Evolutionary conservation across 2,888 invertebrate genomes (phyloP).

Genomic region (Monochamus alternatus): DNA sequence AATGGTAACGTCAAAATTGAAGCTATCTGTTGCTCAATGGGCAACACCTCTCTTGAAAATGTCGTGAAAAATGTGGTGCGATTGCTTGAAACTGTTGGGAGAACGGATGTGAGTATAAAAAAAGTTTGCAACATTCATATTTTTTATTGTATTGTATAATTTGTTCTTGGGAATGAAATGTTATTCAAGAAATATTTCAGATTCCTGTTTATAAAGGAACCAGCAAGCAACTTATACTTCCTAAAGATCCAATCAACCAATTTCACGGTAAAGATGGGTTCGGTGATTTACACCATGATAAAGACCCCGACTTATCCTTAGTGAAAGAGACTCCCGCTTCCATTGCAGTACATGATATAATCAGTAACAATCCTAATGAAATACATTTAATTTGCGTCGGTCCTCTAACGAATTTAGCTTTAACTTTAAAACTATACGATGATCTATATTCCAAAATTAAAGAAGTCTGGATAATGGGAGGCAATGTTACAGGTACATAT

Average conservation of each 20-base stretch:
- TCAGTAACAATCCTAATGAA: conserved; percentile 74
- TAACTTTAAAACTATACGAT: conserved; percentile 81
- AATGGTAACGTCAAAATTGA: conserved; percentile 73
- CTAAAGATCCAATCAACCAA: conserved; percentile 64
- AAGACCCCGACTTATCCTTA: conserved; percentile 62
- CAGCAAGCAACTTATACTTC: conserved; percentile 70
- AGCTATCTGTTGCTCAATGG: conserved; percentile 83
- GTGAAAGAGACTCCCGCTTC: conserved; percentile 71
- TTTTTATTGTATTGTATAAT: not conserved
- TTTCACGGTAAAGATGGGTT: conserved; percentile 83
- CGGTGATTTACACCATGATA: conserved; percentile 75
- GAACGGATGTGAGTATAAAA: conserved; percentile 75
- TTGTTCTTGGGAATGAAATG: not conserved
- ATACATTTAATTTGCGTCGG: conserved; percentile 80
- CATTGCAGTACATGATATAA: conserved; percentile 75
- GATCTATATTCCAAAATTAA: conserved; percentile 77
- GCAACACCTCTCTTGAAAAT: conserved; percentile 82
- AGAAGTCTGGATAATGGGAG: conserved; percentile 85
- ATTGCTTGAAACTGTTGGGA: conserved; percentile 75
- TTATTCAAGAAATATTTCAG: conserved; percentile 67
- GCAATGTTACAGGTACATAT: conserved; percentile 79
- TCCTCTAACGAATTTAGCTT: conserved; percentile 86
- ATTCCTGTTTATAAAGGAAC: conserved; percentile 82
- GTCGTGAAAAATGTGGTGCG: conserved; percentile 81
- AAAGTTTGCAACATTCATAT: not conserved